Evolutionary conservation across 2,888 invertebrate genomes (phyloP).

Genomic region (Drosophila nigritarsus): DNA sequence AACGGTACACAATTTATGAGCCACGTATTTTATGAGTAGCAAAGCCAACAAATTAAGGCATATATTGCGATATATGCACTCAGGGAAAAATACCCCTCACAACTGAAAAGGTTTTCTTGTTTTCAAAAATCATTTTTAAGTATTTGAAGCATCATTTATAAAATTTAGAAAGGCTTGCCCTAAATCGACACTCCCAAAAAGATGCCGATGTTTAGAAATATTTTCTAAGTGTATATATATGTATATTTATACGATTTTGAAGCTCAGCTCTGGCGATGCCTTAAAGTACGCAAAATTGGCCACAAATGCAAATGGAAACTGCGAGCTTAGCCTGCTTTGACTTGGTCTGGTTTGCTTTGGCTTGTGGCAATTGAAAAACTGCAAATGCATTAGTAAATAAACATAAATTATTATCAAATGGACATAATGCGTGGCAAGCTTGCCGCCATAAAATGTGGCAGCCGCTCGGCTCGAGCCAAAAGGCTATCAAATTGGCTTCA

Average conservation of each 20-base stretch:
- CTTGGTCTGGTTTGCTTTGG: conserved; percentile 6
- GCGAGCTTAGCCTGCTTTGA: conserved; percentile 20
- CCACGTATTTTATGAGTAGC: conserved; percentile 31
- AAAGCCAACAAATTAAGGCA: conserved; percentile 2
- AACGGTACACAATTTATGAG: conserved; percentile 31
- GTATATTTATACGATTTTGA: neutral
- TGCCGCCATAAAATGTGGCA: conserved; percentile 63
- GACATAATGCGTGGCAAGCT: conserved; percentile 71
- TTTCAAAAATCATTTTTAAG: no score
- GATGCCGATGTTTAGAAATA: neutral
- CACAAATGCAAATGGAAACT: conserved; percentile 6
- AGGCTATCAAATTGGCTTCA: conserved; percentile 75
- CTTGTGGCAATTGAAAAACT: conserved; percentile 50
- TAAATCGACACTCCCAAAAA: no score
- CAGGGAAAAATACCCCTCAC: no score
- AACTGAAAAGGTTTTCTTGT: no score
- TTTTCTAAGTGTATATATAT: neutral
- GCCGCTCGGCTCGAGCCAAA: conserved; percentile 66
- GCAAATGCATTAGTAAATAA: conserved; percentile 47
- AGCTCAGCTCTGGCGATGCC: conserved; percentile 27
- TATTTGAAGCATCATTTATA: no score
- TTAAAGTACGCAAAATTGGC: conserved; percentile 48
- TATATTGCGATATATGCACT: neutral
- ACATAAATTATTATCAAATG: conserved; percentile 71
- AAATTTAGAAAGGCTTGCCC: no score